Evolutionary conservation across 2,797 vertebrate species (phyloP).

Genomic region (Apodemus agrarius): DNA sequence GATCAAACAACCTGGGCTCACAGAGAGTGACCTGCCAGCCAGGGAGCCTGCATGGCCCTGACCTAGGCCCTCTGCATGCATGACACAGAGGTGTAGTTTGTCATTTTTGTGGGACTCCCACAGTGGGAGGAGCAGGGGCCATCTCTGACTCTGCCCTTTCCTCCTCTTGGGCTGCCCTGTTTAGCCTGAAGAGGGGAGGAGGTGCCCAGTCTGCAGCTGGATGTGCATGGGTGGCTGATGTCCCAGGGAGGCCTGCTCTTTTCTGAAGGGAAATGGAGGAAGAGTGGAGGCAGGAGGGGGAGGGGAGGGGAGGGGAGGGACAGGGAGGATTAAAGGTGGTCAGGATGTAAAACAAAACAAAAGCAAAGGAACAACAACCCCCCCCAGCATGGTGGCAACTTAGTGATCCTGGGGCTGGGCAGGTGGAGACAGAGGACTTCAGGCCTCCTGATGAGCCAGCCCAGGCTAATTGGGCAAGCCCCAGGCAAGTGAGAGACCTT

Average conservation of each 20-base stretch:
- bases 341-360: background rate
- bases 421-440: background rate
- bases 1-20: background rate
- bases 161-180: background rate
- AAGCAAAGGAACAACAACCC: background rate
- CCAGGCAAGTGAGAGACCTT: background rate
- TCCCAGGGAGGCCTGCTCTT: background rate
- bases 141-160: background rate
- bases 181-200: background rate
- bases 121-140: background rate
- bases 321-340: background rate
- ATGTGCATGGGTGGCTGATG: background rate
- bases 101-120: background rate
- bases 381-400: background rate
- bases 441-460: no score
- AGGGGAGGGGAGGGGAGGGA: background rate
- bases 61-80: background rate
- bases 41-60: background rate
- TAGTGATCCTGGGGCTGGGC: background rate
- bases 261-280: no score
- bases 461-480: background rate
- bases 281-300: background rate
- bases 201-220: background rate
- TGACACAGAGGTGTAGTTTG: background rate
- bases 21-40: background rate